Conservation (phyloP, 1,140 invertebrate genomes). For the Frieseomelitta varia region DNA sequence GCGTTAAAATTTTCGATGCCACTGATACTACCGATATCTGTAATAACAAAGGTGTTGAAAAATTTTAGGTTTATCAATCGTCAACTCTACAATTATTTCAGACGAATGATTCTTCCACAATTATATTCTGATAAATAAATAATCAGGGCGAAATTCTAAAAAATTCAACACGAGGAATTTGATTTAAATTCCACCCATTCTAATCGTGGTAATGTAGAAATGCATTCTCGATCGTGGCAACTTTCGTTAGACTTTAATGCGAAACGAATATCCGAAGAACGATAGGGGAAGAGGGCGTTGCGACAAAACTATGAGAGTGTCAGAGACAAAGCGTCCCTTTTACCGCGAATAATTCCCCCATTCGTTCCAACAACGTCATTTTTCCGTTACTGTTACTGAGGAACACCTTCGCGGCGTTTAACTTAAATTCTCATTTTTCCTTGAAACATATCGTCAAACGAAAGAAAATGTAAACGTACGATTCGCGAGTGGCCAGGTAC, state of each 20-base stretch:
- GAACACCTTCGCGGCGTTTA: slow-evolving; percentile 7
- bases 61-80: too few species aligned
- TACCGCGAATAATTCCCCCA: slow-evolving; percentile 61
- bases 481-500: not conserved
- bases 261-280: slow-evolving; percentile 60
- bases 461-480: not conserved
- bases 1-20: not conserved
- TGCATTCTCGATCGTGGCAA: not conserved
- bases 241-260: slow-evolving; percentile 26
- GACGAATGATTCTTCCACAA: too few species aligned
- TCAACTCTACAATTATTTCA: too few species aligned
- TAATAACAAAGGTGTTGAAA: too few species aligned
- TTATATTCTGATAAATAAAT: too few species aligned
- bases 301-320: slow-evolving; percentile 55
- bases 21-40: not conserved
- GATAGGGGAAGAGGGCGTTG: slow-evolving; percentile 30
- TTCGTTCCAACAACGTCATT: slow-evolving; percentile 57
- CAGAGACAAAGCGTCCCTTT: slow-evolving; percentile 60
- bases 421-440: not conserved
- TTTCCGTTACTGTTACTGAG: slow-evolving; percentile 38
- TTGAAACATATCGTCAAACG: not conserved
- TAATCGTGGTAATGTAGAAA: not conserved
- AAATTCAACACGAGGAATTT: too few species aligned
- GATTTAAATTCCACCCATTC: not conserved
- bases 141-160: too few species aligned